These are phyloP conservation scores for Cryptophagus acutangulus DNA, from an alignment of 2,888 invertebrate genomes.

Conservation along the genomic window DNA sequence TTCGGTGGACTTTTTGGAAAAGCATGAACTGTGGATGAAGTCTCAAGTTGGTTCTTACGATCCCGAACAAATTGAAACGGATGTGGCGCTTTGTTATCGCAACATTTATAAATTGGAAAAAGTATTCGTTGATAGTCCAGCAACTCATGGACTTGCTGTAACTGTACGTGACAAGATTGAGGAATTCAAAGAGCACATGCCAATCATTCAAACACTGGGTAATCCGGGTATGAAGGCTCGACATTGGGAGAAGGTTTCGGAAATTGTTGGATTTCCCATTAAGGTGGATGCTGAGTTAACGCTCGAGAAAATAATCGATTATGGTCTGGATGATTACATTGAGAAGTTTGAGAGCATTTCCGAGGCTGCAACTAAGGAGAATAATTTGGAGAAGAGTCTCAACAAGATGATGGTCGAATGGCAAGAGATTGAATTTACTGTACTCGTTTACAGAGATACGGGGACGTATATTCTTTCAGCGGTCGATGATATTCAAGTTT, in stretches of 20 bases:
- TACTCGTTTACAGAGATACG: constrained; percentile 75
- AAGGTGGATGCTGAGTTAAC: constrained; percentile 77
- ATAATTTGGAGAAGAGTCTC: constrained; percentile 83
- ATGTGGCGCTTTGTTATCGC: constrained; percentile 65
- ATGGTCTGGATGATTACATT: constrained; percentile 82
- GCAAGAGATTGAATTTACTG: constrained; percentile 72
- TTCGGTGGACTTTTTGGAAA: constrained; percentile 79
- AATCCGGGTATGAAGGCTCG: constrained; percentile 90
- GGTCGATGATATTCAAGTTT: constrained; percentile 88
- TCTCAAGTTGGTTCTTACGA: constrained; percentile 76
- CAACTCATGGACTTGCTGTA: constrained; percentile 66
- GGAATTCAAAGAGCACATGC: constrained; percentile 80
- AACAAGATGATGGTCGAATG: constrained; percentile 89
- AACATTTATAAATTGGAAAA: constrained; percentile 86
- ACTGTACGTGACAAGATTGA: constrained; percentile 68
- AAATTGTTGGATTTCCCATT: constrained; percentile 90
- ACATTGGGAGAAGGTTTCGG: constrained; percentile 93
- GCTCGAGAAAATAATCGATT: constrained; percentile 81
- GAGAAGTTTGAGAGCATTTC: constrained; percentile 87
- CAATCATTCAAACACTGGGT: constrained; percentile 87
- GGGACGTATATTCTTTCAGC: constrained; percentile 86
- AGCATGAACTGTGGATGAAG: constrained; percentile 81
- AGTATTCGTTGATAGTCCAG: constrained; percentile 70
- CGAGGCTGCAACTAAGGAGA: constrained; percentile 94
- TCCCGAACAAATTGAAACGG: constrained; percentile 83